Base-by-base conservation (phyloP, 1,140 invertebrate species). In the Apis mellifera region DNA sequence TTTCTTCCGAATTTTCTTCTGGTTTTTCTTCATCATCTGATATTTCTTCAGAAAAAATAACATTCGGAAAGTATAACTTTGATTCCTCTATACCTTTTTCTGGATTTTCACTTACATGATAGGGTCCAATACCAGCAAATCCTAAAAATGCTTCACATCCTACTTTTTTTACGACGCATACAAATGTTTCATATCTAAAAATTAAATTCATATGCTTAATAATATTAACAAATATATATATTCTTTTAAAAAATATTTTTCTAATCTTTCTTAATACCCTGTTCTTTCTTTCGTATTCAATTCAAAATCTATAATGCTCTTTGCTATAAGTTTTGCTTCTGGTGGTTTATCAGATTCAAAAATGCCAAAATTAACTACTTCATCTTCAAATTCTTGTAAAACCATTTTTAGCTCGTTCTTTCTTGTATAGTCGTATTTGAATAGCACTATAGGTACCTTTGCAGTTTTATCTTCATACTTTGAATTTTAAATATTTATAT, bases 121-220 rank as follows among this genome's bases (percentile, higher is more conserved):
- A 94, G n/a, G 93, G 93, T 17, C 93, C 93, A 59, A 94, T 94
- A 13, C 94, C 94, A 23, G 93, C 94, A 71, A 94, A 94, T 9
- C 93, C 91, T 73, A 94, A 76, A 85, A 94, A 94, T 26, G 93
- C 89, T 82, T 94, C 93, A 7, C 90, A 90, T 32, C 90, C 91
- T 60, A 92, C 76, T 90, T 93, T 94, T 73, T 93, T 93, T 0
- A 94, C 91, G 32, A 93, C 91, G 26, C 91, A 92, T 70, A 94
- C 91, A 74, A 94, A 94, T 60, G 90, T 90, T 83, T 94, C 93
- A 32, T 92, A 93, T 70, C 93, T 94, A 73, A 87, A 71, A 81
- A 62, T 55, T 52, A 12, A 68, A 69, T 52, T 78, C 66, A 66
- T n/a, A 62, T 64, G 60, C 72, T 76, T 9, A 72, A 42, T 21